Conservation (phyloP, 2,113 vertebrate genomes). For the Apeltes quadracus region DNA sequence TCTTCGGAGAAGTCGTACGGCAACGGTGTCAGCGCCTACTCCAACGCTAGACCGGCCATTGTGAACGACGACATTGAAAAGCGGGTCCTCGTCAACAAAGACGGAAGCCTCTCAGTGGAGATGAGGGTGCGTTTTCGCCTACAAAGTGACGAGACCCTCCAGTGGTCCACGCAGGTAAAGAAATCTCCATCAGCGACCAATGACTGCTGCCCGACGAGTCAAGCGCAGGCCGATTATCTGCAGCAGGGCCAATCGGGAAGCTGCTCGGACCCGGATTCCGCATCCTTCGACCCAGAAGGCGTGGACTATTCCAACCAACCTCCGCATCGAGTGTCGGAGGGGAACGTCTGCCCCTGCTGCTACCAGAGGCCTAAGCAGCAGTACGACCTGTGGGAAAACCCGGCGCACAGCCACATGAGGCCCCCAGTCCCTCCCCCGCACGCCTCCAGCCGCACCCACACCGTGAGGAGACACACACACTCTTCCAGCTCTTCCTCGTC, state of each 20-base stretch:
- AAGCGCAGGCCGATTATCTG: slow-evolving; percentile 49
- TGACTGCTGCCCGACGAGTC: slow-evolving; percentile 66
- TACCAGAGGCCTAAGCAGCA: slow-evolving; percentile 68
- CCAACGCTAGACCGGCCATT: slow-evolving; percentile 69
- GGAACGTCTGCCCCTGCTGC: slow-evolving; percentile 73
- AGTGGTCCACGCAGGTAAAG: slow-evolving; percentile 86
- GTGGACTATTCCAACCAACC: slow-evolving; percentile 76
- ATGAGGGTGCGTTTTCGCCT: slow-evolving; percentile 92
- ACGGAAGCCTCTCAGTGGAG: slow-evolving; percentile 90
- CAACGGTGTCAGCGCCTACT: slow-evolving; percentile 46
- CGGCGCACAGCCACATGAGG: slow-evolving; percentile 68
- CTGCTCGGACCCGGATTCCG: slow-evolving; percentile 80
- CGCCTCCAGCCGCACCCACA: slow-evolving; percentile 43
- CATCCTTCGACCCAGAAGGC: slow-evolving; percentile 75
- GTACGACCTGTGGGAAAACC: slow-evolving; percentile 91
- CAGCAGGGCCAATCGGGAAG: slow-evolving; percentile 76
- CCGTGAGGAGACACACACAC: slow-evolving; percentile 54
- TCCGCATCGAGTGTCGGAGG: slow-evolving; percentile 61
- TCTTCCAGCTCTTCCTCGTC: slow-evolving; percentile 81
- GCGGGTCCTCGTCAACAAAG: slow-evolving; percentile 86
- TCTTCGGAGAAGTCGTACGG: slow-evolving; percentile 83
- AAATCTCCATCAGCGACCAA: slow-evolving; percentile 76
- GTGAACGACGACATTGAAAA: slow-evolving; percentile 88
- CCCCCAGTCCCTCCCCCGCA: slow-evolving; percentile 48
- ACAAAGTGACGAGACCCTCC: slow-evolving; percentile 82